phyloP scores from a whole-genome alignment of 2,888 invertebrate species.

The Andrena chrysosceles region DNA sequence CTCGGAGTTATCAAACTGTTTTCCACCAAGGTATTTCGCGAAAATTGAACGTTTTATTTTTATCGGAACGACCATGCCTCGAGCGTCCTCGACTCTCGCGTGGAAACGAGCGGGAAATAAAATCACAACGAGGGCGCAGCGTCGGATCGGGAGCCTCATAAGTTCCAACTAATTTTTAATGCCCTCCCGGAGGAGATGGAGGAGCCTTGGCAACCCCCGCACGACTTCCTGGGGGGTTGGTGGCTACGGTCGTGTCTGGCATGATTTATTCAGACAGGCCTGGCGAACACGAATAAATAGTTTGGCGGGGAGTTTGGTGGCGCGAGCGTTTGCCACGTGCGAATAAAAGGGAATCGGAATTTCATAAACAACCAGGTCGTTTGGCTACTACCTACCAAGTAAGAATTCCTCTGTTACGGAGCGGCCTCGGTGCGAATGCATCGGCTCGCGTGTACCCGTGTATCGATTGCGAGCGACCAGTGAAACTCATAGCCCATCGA shows the following conservation, averaged over 20 bases:
- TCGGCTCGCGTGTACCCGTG: conserved; percentile 6
- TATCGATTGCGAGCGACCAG: conserved; percentile 45
- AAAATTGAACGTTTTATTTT: conserved; percentile 30
- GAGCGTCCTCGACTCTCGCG: not conserved
- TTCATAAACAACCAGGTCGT: conserved; percentile 63
- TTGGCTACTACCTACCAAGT: conserved; percentile 16
- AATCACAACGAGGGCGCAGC: conserved; percentile 26
- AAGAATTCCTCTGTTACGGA: conserved; percentile 26
- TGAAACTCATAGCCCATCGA: conserved; percentile 52
- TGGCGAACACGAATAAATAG: conserved; percentile 56
- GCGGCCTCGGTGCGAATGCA: not conserved
- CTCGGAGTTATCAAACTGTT: conserved; percentile 1
- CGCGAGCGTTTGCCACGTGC: conserved; percentile 15
- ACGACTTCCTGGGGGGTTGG: conserved; percentile 41
- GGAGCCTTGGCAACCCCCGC: conserved; percentile 40
- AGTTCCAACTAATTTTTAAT: conserved; percentile 69
- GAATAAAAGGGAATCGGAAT: conserved; percentile 59
- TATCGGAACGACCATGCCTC: not conserved
- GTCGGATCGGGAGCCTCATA: conserved; percentile 33
- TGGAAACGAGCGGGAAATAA: conserved; percentile 28
- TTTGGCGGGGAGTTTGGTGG: conserved; percentile 39
- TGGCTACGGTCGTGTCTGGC: conserved; percentile 31
- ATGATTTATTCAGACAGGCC: conserved; percentile 68
- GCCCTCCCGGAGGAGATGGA: conserved; percentile 30
- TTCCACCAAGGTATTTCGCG: not conserved